Percentiles rank a stretch among this genome's conserved stretches.
phyloP scores from a whole-genome alignment of 2,113 vertebrate species.

The Columbina picui region DNA sequence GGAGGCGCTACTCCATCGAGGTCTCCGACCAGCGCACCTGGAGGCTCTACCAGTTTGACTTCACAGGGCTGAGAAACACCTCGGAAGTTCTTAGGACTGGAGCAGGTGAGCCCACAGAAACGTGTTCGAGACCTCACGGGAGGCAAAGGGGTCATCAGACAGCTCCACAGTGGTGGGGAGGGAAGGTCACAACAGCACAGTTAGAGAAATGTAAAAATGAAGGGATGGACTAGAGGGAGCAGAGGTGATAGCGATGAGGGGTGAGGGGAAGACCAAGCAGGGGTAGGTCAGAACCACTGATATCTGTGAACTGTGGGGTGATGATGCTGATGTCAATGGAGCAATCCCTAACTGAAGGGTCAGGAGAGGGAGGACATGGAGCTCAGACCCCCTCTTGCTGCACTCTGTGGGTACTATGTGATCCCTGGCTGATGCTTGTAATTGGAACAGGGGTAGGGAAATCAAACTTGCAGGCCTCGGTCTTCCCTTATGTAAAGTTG shows the following conservation, averaged over 20 bases:
- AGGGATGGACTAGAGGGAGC: background rate
- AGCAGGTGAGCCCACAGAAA: conserved; percentile 61
- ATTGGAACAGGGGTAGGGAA: background rate
- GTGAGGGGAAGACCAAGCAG: background rate
- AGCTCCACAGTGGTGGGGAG: background rate
- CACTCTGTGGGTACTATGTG: background rate
- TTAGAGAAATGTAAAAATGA: background rate
- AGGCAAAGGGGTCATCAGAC: background rate
- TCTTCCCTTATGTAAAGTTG: background rate
- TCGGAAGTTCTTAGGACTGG: conserved; percentile 72
- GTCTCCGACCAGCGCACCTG: conserved; percentile 79
- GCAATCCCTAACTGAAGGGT: background rate
- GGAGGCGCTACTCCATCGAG: conserved; percentile 78
- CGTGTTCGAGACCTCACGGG: accelerated
- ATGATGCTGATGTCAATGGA: background rate
- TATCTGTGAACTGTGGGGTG: background rate
- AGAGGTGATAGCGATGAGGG: background rate
- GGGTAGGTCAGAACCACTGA: background rate
- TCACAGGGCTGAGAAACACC: conserved; percentile 78
- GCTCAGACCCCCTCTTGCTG: background rate
- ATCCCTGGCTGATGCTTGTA: background rate
- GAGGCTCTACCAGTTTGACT: conserved; percentile 83
- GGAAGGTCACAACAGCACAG: background rate
- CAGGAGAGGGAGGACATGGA: background rate
- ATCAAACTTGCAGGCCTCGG: background rate